These are phyloP conservation scores for Dissostichus mawsoni DNA, from an alignment of 2,113 vertebrate genomes.

Conservation along the genomic window DNA sequence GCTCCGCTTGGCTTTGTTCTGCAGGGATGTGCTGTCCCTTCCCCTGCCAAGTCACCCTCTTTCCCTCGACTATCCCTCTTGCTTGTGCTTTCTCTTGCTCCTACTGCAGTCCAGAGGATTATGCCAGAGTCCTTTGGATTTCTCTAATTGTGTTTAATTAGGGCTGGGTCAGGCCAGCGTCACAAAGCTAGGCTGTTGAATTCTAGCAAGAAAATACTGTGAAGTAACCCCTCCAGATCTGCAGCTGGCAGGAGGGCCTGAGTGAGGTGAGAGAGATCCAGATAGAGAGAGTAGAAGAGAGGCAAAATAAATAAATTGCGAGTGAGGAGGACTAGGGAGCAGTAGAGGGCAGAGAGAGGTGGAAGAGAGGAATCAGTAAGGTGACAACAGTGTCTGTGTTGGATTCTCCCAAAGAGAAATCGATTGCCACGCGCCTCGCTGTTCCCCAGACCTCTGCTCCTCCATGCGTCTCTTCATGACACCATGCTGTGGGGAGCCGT, in stretches of 20 bases:
- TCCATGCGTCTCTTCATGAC: constrained; percentile 71
- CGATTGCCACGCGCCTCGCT: constrained; percentile 75
- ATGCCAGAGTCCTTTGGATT: constrained; percentile 79
- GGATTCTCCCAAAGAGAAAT: constrained; percentile 77
- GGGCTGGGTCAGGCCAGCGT: constrained; percentile 73
- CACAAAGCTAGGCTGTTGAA: constrained; percentile 61
- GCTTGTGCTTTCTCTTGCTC: constrained; percentile 53
- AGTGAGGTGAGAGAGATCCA: constrained; percentile 33
- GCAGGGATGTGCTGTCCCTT: constrained; percentile 75
- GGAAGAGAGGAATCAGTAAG: constrained; percentile 58
- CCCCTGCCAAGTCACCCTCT: constrained; percentile 74
- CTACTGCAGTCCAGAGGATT: constrained; percentile 78
- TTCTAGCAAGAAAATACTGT: constrained; percentile 59
- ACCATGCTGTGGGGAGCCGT: constrained; percentile 69
- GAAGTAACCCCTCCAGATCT: constrained; percentile 57
- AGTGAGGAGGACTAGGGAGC: constrained; percentile 43
- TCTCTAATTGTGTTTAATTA: constrained; percentile 86
- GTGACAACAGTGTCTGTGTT: constrained; percentile 64
- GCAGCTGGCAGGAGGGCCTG: constrained; percentile 47
- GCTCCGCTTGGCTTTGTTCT: constrained; percentile 78
- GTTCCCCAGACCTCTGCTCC: constrained; percentile 72
- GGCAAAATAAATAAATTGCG: constrained; percentile 46
- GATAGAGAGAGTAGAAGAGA: constrained; percentile 21
- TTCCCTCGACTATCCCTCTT: constrained; percentile 64
- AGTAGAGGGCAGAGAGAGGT: constrained; percentile 63